phyloP scores from a whole-genome alignment of 2,888 invertebrate species.

The Scaptomyza parva region DNA sequence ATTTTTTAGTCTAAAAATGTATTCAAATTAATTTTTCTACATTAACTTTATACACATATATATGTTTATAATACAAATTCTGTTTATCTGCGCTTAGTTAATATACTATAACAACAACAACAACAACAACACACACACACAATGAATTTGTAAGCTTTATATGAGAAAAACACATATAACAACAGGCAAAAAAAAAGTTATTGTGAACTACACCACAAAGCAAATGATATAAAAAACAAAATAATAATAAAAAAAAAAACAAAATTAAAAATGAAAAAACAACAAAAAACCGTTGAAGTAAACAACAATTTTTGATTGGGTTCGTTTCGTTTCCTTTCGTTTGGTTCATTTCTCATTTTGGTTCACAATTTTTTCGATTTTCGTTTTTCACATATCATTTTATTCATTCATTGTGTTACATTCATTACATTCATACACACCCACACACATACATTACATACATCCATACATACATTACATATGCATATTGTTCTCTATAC shows the following conservation, averaged over 20 bases:
- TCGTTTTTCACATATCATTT: conserved; percentile 63
- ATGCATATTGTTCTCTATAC: conserved; percentile 4
- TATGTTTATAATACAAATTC: conserved; percentile 33
- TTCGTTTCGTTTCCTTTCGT: conserved; percentile 6
- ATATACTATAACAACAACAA: conserved; percentile 39
- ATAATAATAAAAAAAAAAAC: conserved; percentile 58
- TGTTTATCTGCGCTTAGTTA: conserved; percentile 40
- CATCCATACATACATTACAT: conserved; percentile 9
- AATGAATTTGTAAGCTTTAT: conserved; percentile 83
- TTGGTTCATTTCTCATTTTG: conserved; percentile 23
- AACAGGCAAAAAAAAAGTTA: conserved; percentile 48
- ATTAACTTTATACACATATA: conserved; percentile 25
- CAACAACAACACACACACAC: conserved; percentile 72
- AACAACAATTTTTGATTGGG: conserved; percentile 43
- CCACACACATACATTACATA: conserved; percentile 18
- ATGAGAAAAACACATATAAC: conserved; percentile 48
- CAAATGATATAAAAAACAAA: conserved; percentile 46
- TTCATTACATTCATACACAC: conserved; percentile 28
- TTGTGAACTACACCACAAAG: conserved; percentile 42
- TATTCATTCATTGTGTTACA: conserved; percentile 82
- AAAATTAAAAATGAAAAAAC: conserved; percentile 13
- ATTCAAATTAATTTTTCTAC: conserved; percentile 37
- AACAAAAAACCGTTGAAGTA: conserved; percentile 41
- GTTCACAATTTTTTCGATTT: conserved; percentile 52
- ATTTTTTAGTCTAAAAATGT: conserved; percentile 48